Evolutionary conservation across 2,888 invertebrate species (phyloP).

Genomic region (Pterostichus madidus): DNA sequence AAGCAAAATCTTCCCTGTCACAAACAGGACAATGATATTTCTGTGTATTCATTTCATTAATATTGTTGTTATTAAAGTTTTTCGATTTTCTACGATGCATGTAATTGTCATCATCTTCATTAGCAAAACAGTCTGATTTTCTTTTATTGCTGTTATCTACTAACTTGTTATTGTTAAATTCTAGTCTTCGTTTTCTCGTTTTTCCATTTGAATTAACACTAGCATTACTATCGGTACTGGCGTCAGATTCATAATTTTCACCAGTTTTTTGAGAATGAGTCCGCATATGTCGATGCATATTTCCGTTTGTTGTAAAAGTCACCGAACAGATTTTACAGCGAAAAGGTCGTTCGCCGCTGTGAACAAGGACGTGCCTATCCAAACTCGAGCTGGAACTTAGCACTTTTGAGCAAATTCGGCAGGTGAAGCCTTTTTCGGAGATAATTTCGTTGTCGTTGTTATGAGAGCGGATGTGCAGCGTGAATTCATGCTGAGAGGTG

Average conservation of each 20-base stretch:
- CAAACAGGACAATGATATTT: conserved; percentile 82
- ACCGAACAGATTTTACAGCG: conserved; percentile 88
- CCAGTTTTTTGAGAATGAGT: conserved; percentile 81
- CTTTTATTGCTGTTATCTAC: conserved; percentile 75
- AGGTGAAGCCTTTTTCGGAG: conserved; percentile 80
- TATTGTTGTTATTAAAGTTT: conserved; percentile 71
- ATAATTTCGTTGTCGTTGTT: conserved; percentile 79
- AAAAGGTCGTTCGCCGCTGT: conserved; percentile 90
- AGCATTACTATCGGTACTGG: conserved; percentile 78
- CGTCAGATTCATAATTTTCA: conserved; percentile 82
- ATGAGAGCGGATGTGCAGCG: conserved; percentile 84
- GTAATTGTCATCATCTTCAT: conserved; percentile 71
- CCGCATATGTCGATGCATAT: conserved; percentile 91
- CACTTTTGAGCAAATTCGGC: conserved; percentile 85
- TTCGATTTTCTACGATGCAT: conserved; percentile 70
- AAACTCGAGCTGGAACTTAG: conserved; percentile 88
- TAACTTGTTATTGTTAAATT: conserved; percentile 76
- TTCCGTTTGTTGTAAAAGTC: conserved; percentile 91
- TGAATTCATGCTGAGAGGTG: conserved; percentile 83
- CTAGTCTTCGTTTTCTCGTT: conserved; percentile 74
- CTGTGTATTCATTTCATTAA: conserved; percentile 70
- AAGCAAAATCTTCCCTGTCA: conserved; percentile 81
- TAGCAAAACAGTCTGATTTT: conserved; percentile 74
- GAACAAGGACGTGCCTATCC: conserved; percentile 89
- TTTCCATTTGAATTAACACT: conserved; percentile 71